A percentile compares a stretch with the other conserved stretches of the same genome.
Conservation (phyloP, 2,797 vertebrate genomes). For the Knipowitschia caucasica region DNA sequence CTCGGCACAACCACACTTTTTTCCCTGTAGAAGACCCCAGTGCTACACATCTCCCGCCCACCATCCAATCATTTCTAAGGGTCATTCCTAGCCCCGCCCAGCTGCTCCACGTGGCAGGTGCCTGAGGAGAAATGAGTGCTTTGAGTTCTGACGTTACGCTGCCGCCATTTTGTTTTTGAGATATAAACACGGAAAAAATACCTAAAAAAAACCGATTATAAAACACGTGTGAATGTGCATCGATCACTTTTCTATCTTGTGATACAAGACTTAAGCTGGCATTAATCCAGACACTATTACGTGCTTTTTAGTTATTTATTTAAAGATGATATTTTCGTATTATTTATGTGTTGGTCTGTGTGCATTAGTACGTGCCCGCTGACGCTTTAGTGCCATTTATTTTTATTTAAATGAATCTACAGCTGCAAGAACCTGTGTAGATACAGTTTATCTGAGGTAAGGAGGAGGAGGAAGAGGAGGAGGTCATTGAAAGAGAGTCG, state of each 20-base stretch:
- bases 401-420: conserved; percentile 51
- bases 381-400: conserved; percentile 63
- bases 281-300: conserved; percentile 61
- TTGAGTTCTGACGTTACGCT: conserved; percentile 69
- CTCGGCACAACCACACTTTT: conserved; percentile 50
- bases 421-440: conserved; percentile 63
- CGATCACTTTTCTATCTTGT: conserved; percentile 73
- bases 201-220: conserved; percentile 8
- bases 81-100: conserved; percentile 60
- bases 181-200: conserved; percentile 28
- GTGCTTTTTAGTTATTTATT: conserved; percentile 57
- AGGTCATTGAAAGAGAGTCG: conserved; percentile 10
- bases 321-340: conserved; percentile 59
- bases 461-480: conserved; percentile 34
- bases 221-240: conserved; percentile 62
- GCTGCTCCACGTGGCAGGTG: conserved; percentile 69
- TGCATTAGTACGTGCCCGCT: conserved; percentile 65
- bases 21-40: conserved; percentile 38
- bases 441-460: conserved; percentile 48
- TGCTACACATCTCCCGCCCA: conserved; percentile 18
- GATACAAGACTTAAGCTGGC: conserved; percentile 63
- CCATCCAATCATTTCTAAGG: conserved; percentile 57
- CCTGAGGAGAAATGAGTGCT: conserved; percentile 69
- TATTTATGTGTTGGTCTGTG: conserved; percentile 64
- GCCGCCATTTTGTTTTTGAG: conserved; percentile 66